Conservation (phyloP, 2,888 invertebrate species). For the Anticlea derivata region DNA sequence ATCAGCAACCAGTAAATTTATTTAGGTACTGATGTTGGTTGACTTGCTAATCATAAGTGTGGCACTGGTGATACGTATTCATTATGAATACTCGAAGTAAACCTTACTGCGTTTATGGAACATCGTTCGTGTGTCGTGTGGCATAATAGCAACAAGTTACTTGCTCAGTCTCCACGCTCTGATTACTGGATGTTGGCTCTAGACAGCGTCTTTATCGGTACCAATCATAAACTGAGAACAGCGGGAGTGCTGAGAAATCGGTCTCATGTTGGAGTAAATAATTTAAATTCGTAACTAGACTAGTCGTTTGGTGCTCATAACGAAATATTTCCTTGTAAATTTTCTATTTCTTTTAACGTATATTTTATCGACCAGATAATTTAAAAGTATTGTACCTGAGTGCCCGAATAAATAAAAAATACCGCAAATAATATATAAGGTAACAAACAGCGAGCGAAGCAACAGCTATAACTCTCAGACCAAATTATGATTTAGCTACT, state of each 20-base stretch:
- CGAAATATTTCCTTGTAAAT: too few species aligned
- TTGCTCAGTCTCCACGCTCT: conserved; percentile 82
- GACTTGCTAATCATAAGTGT: too few species aligned
- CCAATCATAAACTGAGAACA: conserved; percentile 70
- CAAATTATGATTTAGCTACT: background rate
- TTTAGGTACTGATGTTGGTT: background rate
- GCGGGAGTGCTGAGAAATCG: conserved; percentile 60
- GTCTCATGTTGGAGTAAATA: conserved; percentile 29
- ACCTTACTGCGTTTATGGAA: conserved; percentile 41
- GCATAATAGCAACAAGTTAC: conserved; percentile 65
- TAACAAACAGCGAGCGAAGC: background rate
- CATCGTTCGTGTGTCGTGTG: conserved; percentile 47
- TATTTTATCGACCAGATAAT: too few species aligned
- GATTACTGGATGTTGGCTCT: conserved; percentile 83
- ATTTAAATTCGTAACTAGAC: background rate
- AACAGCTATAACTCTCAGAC: conserved; percentile 3
- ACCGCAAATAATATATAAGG: too few species aligned
- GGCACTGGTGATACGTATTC: too few species aligned
- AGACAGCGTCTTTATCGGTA: conserved; percentile 80
- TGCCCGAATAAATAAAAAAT: too few species aligned
- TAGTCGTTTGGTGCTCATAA: conserved; percentile 3
- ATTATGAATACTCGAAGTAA: conserved; percentile 10
- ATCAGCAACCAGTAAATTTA: too few species aligned
- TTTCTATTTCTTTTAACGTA: too few species aligned
- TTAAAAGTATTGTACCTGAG: too few species aligned